Evolutionary conservation across 2,113 vertebrate genomes (phyloP), one percentile per base, ranked within the genome.

Genomic region (Channa argus): DNA sequence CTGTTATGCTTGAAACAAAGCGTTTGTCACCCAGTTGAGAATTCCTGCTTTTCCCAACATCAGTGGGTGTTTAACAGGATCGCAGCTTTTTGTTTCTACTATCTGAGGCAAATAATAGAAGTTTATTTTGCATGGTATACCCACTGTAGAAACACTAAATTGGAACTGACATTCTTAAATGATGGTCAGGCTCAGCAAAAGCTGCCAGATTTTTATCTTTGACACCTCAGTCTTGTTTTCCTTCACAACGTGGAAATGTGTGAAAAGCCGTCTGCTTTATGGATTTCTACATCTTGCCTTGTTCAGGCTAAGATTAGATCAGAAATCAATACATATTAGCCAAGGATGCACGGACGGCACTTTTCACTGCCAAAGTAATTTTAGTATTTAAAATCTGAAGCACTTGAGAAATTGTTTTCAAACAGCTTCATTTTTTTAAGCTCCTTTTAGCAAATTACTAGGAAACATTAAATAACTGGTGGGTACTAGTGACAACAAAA

Each of bases 281-380:
- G 73, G 66, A 50, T 76, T 43, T 74, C 60, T 75, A 70, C 63
- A 24, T 77, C 73, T 73, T 11, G 0, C 43, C 71, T 65, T 73
- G 74, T 70, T 74, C 63, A 0, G 59, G 70, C 74, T 66, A 56
- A 79, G 82, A 84, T 88, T 84, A 85, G 73, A 88, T 88, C 77
- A 68, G 45, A 86, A 84, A 88, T 89, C 87, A 62, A 86, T 89
- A 78, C 43, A 24, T 38, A 79, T 76, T 72, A 81, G 71, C 47
- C 74, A 5, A 55, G 12, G 67, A 71, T 56, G 71, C 63, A 45
- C 38, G 15, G 59, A 67, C 41, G 61, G 74, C 67, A 63, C 63
- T 71, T 80, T 68, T 80, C 68, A 68, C 80, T 49, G 81, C 63
- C 67, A 76, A 52, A 52, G 49, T 62, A 66, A 71, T 84, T 60